Conservation (phyloP, 2,797 vertebrate species). For the Falco cherrug region DNA sequence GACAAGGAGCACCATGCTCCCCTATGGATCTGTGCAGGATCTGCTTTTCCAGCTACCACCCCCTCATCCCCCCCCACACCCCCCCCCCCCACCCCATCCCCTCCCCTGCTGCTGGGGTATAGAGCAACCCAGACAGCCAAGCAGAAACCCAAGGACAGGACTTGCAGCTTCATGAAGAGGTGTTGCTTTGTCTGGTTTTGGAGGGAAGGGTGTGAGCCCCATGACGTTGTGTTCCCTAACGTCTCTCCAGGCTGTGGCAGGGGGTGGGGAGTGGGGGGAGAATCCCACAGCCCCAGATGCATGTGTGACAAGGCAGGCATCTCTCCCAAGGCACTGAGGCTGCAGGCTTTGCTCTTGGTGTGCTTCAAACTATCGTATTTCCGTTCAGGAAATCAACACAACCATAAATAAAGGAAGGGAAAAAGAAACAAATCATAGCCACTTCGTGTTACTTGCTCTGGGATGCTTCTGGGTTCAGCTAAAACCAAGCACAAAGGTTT, state of each 20-base stretch:
- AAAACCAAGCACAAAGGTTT: neutral
- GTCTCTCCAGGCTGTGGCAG: neutral
- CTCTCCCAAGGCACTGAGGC: neutral
- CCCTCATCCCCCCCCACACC: too few relatives aligned
- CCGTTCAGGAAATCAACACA: neutral
- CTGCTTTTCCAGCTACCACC: neutral
- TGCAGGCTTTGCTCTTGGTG: neutral
- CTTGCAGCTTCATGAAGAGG: neutral
- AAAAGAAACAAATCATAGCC: neutral
- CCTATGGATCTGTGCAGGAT: neutral
- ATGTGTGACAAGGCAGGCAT: neutral
- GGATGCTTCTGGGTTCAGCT: neutral
- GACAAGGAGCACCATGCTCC: neutral
- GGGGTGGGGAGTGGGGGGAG: neutral
- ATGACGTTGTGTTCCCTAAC: rapidly evolving
- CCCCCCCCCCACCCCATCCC: too few relatives aligned
- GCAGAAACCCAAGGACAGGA: neutral
- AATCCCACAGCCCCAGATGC: neutral
- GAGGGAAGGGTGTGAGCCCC: neutral
- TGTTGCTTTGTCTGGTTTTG: neutral
- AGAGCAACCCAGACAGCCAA: neutral
- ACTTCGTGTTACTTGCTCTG: neutral
- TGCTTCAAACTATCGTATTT: neutral
- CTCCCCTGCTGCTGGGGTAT: neutral
- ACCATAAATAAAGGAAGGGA: neutral